These are phyloP conservation scores for Hydrochoerus hydrochaeris DNA, from an alignment of 2,113 vertebrate genomes.

Conservation along the genomic window DNA sequence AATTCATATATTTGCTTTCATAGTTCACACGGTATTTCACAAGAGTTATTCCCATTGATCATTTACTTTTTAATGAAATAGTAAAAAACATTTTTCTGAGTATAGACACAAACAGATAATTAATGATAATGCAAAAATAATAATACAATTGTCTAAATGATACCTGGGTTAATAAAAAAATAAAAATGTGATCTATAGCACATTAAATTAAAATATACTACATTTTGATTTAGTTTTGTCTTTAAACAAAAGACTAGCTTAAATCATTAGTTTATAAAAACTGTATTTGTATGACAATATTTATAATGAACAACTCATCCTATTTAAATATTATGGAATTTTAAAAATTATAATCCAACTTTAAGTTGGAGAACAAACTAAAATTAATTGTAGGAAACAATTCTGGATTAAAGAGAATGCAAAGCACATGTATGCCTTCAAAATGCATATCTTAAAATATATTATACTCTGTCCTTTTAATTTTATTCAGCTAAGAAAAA, in stretches of 20 bases:
- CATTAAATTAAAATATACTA: not conserved
- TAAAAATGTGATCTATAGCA: not conserved
- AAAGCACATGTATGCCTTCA: not conserved
- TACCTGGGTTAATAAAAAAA: not conserved
- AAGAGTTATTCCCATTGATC: not conserved
- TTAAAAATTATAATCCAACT: not conserved
- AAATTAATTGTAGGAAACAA: not conserved
- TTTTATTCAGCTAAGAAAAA: not conserved
- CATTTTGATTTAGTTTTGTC: not conserved
- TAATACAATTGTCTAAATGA: not conserved
- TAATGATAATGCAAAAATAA: not conserved
- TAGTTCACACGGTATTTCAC: not conserved
- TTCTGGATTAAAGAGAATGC: not conserved
- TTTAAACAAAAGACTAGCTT: not conserved
- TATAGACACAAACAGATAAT: not conserved
- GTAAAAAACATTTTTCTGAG: not conserved
- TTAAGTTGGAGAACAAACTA: not conserved
- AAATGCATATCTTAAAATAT: not conserved
- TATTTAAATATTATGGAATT: not conserved
- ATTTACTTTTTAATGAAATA: not conserved
- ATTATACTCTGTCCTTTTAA: not conserved
- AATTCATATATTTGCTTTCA: not conserved
- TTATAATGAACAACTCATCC: not conserved
- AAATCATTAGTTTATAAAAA: not conserved
- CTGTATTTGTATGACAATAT: not conserved